Percentiles rank a stretch among this genome's conserved stretches.
phyloP scores from a whole-genome alignment of 1,140 invertebrate genomes.

The Formica selysi region DNA sequence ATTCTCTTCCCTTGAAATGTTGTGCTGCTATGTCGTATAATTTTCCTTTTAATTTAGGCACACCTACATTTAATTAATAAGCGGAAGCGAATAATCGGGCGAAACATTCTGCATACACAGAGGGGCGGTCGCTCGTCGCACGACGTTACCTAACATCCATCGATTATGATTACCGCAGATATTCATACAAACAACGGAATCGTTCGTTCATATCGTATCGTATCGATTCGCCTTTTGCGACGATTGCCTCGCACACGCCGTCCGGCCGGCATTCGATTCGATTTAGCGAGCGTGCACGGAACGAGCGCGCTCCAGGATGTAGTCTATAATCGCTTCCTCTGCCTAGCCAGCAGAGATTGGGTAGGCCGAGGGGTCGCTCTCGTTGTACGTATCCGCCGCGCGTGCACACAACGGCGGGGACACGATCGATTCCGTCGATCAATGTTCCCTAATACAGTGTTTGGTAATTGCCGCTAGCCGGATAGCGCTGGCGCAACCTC shows the following conservation, averaged over 20 bases:
- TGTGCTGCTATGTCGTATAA: background rate
- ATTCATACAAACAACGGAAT: slow-evolving; percentile 41
- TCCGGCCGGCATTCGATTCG: slow-evolving; percentile 69
- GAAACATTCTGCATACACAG: background rate
- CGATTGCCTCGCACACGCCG: slow-evolving; percentile 60
- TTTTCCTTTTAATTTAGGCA: background rate
- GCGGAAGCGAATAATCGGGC: slow-evolving; percentile 14
- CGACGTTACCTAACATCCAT: slow-evolving; percentile 1
- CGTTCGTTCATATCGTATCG: background rate
- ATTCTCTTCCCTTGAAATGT: background rate
- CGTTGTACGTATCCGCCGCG: slow-evolving; percentile 72
- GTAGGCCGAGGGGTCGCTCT: slow-evolving; percentile 70
- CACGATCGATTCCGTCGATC: slow-evolving; percentile 74
- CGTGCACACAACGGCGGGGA: slow-evolving; percentile 65
- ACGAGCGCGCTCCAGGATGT: slow-evolving; percentile 75
- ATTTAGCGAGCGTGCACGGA: slow-evolving; percentile 70
- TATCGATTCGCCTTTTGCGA: slow-evolving; percentile 52
- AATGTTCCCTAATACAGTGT: slow-evolving; percentile 71
- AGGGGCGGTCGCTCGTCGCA: background rate
- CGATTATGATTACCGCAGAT: slow-evolving; percentile 17
- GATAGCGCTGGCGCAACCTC: slow-evolving; percentile 10
- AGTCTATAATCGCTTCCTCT: slow-evolving; percentile 78
- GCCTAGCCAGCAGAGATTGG: slow-evolving; percentile 74
- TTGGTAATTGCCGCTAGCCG: slow-evolving; percentile 47
- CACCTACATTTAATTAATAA: slow-evolving; percentile 4